Conservation (phyloP, 2,797 vertebrate species). For the Syngnathus acus region DNA sequence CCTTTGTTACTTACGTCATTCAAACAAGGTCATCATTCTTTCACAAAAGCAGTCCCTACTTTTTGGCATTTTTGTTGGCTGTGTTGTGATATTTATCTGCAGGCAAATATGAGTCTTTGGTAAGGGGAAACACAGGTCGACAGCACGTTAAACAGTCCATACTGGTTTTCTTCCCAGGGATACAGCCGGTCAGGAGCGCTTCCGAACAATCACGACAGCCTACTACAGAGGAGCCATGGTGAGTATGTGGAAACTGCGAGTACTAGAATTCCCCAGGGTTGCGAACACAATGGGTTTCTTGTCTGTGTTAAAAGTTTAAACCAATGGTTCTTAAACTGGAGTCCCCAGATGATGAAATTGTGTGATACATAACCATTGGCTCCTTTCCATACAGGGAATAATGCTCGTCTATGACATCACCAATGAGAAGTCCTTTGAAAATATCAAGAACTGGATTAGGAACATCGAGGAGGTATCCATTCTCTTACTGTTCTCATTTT, state of each 20-base stretch:
- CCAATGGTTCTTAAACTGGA: too few species aligned
- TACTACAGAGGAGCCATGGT: slow-evolving; percentile 99
- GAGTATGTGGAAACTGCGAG: neutral
- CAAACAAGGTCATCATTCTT: neutral
- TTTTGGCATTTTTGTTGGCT: neutral
- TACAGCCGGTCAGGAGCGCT: slow-evolving; percentile 94
- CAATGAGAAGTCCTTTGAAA: slow-evolving; percentile 97
- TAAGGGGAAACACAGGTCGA: neutral
- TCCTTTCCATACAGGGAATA: slow-evolving; percentile 77
- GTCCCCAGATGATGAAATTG: too few species aligned
- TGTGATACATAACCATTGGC: neutral
- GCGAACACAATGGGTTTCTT: too few species aligned
- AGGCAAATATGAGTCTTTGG: neutral
- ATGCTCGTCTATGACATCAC: slow-evolving; percentile 99
- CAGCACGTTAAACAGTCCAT: neutral
- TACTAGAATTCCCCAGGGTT: too few species aligned
- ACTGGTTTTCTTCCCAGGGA: slow-evolving; percentile 71
- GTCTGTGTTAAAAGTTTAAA: too few species aligned
- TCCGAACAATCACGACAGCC: slow-evolving; percentile 95
- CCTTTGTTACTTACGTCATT: neutral
- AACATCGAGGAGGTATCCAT: slow-evolving; percentile 91
- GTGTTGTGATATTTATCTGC: neutral
- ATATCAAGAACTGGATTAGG: slow-evolving; percentile 98
- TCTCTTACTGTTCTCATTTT: neutral
- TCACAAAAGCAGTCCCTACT: neutral